These are phyloP conservation scores for Harpagifer antarcticus DNA, from an alignment of 2,797 vertebrate species.

Conservation along the genomic window DNA sequence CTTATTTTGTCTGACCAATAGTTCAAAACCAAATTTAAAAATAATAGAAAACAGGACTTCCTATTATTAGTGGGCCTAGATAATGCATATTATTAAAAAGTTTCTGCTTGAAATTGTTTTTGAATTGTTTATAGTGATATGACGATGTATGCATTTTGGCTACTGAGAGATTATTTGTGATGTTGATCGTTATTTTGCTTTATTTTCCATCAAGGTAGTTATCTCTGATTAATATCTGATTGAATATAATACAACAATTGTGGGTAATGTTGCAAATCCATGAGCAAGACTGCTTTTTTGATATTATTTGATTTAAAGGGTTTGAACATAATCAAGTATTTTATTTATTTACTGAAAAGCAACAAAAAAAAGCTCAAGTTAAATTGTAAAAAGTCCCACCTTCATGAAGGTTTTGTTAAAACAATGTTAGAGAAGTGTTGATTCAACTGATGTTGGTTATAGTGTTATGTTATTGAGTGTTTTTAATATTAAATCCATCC, in stretches of 20 bases:
- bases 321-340: slow-evolving; percentile 4
- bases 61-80: too few species aligned
- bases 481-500: background rate
- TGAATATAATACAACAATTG: background rate
- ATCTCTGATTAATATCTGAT: slow-evolving; percentile 1
- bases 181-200: background rate
- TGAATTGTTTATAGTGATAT: background rate
- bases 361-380: background rate
- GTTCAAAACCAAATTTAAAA: background rate
- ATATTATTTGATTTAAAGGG: slow-evolving; percentile 3
- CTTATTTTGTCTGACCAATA: slow-evolving; percentile 20
- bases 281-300: background rate
- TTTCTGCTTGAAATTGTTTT: too few species aligned
- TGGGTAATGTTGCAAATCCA: background rate
- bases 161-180: background rate
- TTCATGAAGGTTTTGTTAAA: background rate
- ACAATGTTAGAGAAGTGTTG: background rate
- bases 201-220: background rate
- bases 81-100: too few species aligned
- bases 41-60: background rate
- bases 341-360: slow-evolving; percentile 8
- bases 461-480: slow-evolving; percentile 3
- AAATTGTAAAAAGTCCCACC: background rate
- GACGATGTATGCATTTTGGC: too few species aligned
- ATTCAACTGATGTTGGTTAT: slow-evolving; percentile 10